Base-by-base conservation (phyloP, 2,797 vertebrate genomes). In the Takifugu ocellatus region DNA sequence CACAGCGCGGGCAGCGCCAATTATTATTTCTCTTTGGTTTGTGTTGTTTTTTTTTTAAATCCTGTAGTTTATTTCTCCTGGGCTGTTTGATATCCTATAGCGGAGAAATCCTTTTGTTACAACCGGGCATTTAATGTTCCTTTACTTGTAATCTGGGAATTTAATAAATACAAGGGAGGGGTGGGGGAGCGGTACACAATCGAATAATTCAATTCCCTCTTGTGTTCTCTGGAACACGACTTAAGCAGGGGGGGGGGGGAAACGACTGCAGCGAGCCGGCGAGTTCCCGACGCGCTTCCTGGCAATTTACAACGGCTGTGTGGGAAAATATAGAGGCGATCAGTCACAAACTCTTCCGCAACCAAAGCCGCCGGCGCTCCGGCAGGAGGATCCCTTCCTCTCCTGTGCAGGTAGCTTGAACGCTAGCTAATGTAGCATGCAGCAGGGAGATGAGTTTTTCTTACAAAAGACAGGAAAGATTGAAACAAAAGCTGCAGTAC, bases 91-190 rank as follows among this genome's bases (percentile, higher is more conserved):
- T 86, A 81, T 81, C 76, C 68, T 70, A 81, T 74, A 75, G 61
- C 54, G 33, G 66, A 81, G 68, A 72, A 81, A 89, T 82, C 76
- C 63, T 77, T 86, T 79, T 77, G 80, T 81, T 73, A 70, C 75
- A 62, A 59, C 55, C 48, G 47, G 77, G 66, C 79, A 82, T 81
- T 75, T 81, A 83, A 89, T 85, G 85, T 82, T 82, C 70, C 87
- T 89, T 86, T 84, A 87, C 68, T 84, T 85, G 86, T 85, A 88
- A 89, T 89, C 81, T 80, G 81, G 81, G 75, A 87, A 83, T 84
- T 84, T 82, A 82, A 83, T 83, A 79, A 88, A 86, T 79, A 78
- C 78, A 83, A 76, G 63, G 49, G 21, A 47, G 24, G 21, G 46
- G 46, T 7, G 46, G 46, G 21, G 17, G 25, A 68, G 75, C 76